Evolutionary conservation across 2,888 invertebrate species (phyloP).

Genomic region (Drosophila setosimentum): DNA sequence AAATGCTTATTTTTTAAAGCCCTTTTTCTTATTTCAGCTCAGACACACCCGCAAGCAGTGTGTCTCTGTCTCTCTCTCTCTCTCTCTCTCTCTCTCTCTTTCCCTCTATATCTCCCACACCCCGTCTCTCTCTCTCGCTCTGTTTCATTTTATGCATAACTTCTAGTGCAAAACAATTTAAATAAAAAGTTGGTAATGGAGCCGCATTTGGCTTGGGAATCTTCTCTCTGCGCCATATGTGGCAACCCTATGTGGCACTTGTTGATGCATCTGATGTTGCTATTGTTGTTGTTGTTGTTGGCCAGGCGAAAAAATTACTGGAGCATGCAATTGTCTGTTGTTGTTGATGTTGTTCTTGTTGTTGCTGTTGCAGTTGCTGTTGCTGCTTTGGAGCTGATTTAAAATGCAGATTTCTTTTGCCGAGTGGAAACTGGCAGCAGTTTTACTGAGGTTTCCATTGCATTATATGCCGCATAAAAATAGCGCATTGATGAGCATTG

Average conservation of each 20-base stretch:
- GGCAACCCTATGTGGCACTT: conserved; percentile 55
- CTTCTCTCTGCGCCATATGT: conserved; percentile 48
- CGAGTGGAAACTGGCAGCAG: conserved; percentile 41
- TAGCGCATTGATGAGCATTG: conserved; percentile 58
- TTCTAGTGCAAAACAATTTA: conserved; percentile 71
- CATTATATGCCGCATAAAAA: conserved; percentile 47
- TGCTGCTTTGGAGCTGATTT: conserved; percentile 56
- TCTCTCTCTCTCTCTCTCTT: not conserved
- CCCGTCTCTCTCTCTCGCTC: not conserved
- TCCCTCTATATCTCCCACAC: not conserved
- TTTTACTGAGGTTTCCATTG: conserved; percentile 52
- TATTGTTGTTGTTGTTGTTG: conserved; percentile 24
- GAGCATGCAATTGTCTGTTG: conserved; percentile 61
- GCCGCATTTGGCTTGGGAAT: conserved; percentile 67
- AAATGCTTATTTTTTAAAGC: conserved; percentile 3
- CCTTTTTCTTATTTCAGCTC: conserved; percentile 18
- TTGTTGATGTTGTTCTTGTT: conserved; percentile 38
- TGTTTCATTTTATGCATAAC: conserved; percentile 24
- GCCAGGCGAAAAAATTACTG: conserved; percentile 58
- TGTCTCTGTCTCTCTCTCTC: not conserved
- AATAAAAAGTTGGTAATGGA: conserved; percentile 73
- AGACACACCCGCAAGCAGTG: conserved; percentile 20
- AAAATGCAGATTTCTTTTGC: conserved; percentile 74
- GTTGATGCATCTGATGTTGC: conserved; percentile 19
- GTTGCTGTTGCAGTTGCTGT: conserved; percentile 22